Base-by-base conservation (phyloP, 2,113 vertebrate genomes). In the Phylloscopus trochilus region DNA sequence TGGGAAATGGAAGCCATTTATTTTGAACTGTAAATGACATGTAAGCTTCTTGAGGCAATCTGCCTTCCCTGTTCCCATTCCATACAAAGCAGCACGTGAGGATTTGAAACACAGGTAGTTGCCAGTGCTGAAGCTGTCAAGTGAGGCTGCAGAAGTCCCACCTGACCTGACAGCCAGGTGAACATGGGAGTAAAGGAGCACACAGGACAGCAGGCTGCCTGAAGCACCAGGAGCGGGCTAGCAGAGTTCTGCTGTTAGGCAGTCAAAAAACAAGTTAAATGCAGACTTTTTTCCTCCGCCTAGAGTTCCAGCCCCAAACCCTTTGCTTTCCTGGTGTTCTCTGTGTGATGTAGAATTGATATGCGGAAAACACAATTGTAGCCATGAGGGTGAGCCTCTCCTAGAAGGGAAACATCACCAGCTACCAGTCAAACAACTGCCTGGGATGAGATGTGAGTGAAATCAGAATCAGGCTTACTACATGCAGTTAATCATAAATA, bases 401-500 rank as follows among this genome's bases (percentile, higher is more conserved):
- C 51, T 39, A 74, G 76, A 69, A 74, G 43, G 53, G 39, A 67
- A 88, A 13, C 5, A 5, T 69, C 79, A 35, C 31, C 28, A 74
- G 63, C 68, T 83, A 55, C 76, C 80, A 81, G 73, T 83, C 79
- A 70, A 35, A 88, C 83, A 88, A 14, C 49, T 52, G 82, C 35
- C 59, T 44, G 60, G 77, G 74, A 83, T 14, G 89, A 90, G 59
- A 53, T 85, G 87, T 46, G 79, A 84, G 62, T 37, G 62, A 73
- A 84, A 87, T 81, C 44, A 0, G 89, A 90, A 89, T 92, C 75
- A 80, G 89, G 78, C 56, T 90, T 67, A 11, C 43, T 43, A 12
- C 55, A 33, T 51, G 82, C 89, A 85, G 49, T 82, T 92, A 56
- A 73, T 90, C 84, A 94, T 89, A 90, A 94, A 83, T 90, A 90